Base-by-base conservation (phyloP, 2,797 vertebrate species). In the Alosa sapidissima region DNA sequence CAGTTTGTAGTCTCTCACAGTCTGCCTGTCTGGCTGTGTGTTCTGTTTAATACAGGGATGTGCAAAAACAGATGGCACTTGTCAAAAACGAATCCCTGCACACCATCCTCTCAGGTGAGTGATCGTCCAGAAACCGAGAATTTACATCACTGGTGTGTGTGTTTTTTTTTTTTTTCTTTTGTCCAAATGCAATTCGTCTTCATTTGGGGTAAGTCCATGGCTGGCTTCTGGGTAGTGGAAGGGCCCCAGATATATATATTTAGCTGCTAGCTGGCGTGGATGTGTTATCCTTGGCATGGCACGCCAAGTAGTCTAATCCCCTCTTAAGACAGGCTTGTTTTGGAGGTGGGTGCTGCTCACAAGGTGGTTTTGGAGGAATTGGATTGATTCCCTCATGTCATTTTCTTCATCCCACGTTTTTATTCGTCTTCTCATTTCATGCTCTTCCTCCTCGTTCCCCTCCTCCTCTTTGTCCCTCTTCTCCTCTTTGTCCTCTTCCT, bases 81-180 rank as follows among this genome's bases (percentile, higher is more conserved):
- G 96, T 99, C 91, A 98, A 97, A 93, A 97, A 99, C 16, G 97
- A 98, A 81, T 97, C 98, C 83, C 94, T 99, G 85, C 94, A 95
- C 90, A 96, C 95, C 68, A 96, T 99, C 88, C 93, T 99, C 92
- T 94, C 97, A 93, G 98, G 98, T 98, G 87, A 93, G 92, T 19
- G 36, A 54, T 19, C 13, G 49, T 45, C 36, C 48, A 13, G 28
- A 75, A 68, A 13, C 11, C 41, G 19, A 21, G 19, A 2, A 21
- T 47, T 72, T 3, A 60, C 5, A 54, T 82, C 19, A 19, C 33
- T 4, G 9, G 8, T 3, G 49, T 82, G 10, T 45, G 33, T 81
- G 36, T 82, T 24, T 75, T 11, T 21, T 82, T 24, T 75, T 11
- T 21, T 8, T 9, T 14, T n/a, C 21, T 48, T 14, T 68, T 11